Base-by-base conservation (phyloP, 1,140 invertebrate species). In the Anagrus nilaparvatae region DNA sequence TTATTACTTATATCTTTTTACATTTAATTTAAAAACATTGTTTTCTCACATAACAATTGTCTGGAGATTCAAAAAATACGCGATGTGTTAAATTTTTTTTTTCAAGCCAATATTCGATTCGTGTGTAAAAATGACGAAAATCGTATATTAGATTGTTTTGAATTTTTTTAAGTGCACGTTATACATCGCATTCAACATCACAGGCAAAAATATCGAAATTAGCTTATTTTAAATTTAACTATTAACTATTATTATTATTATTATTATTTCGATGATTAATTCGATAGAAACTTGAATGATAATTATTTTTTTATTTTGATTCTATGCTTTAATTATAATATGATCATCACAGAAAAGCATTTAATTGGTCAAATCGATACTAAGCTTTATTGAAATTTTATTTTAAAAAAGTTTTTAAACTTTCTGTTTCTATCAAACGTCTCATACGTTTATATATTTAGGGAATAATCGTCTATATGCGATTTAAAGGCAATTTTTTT, bases 101-200 rank as follows among this genome's bases (percentile, higher is more conserved):
- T 50, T 56, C 49, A 56, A 54, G 50, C 49, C 50, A 48, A 56
- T 46, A 50, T n/a, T 16, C 18, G 29, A 39, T 44, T 44, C 36
- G 47, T 51, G 45, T 52, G 51, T 47, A 49, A 52, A 56, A 55
- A 49, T 46, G 29, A 33, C 48, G 45, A 49, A 50, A 49, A 50
- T 52, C 52, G 29, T 52, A n/a, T n/a, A n/a, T n/a, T n/a, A 40
- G 44, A 44, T 53, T 50, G 49, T 48, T 56, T 54, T 48, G 24
- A n/a, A n/a, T n/a, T n/a, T n/a, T 30, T 30, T 29, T 54, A 56
- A 54, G 52, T 52, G 52, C 54, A 54, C 52, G 50, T 56, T 50
- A 39, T 27, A 40, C 47, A 56, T 56, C 50, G 49, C 48, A 50
- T 54, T 47, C 51, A 46, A 49, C 50, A 56, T 56, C 52, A 56